Evolutionary conservation across 2,113 vertebrate species (phyloP).

Genomic region (Cricetomys ansorgei): DNA sequence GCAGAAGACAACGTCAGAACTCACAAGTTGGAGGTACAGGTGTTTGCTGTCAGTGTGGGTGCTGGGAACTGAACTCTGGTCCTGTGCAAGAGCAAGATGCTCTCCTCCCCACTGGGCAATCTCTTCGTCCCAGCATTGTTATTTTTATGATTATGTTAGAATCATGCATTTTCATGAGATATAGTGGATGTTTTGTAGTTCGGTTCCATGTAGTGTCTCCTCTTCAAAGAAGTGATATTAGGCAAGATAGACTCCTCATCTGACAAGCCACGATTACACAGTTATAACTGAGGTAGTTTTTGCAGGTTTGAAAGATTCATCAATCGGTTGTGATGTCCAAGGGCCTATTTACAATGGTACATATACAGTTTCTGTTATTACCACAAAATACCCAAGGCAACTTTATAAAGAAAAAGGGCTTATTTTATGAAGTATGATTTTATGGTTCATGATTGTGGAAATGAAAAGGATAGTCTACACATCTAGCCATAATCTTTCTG

Average conservation of each 20-base stretch:
- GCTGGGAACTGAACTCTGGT: not conserved
- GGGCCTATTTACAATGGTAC: not conserved
- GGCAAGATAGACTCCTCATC: not conserved
- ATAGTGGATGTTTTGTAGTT: not conserved
- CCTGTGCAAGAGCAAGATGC: not conserved
- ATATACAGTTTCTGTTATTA: not conserved
- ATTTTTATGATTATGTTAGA: constrained; percentile 1
- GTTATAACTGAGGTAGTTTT: not conserved
- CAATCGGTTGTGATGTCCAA: not conserved
- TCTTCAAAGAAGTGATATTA: not conserved
- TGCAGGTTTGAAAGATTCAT: not conserved
- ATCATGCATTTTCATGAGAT: not conserved
- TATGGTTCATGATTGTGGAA: not conserved
- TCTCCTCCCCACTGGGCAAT: not conserved
- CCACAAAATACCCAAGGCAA: not conserved
- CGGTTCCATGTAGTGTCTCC: not conserved
- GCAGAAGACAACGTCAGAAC: not conserved
- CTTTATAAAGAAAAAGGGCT: not conserved
- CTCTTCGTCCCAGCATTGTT: not conserved
- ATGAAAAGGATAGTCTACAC: not conserved
- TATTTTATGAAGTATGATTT: no score
- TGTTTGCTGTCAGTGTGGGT: not conserved
- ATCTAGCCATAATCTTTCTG: not conserved
- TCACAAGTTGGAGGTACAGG: not conserved
- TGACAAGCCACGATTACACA: not conserved